Base-by-base conservation (phyloP, 2,888 invertebrate species). In the Mythimna loreyi region DNA sequence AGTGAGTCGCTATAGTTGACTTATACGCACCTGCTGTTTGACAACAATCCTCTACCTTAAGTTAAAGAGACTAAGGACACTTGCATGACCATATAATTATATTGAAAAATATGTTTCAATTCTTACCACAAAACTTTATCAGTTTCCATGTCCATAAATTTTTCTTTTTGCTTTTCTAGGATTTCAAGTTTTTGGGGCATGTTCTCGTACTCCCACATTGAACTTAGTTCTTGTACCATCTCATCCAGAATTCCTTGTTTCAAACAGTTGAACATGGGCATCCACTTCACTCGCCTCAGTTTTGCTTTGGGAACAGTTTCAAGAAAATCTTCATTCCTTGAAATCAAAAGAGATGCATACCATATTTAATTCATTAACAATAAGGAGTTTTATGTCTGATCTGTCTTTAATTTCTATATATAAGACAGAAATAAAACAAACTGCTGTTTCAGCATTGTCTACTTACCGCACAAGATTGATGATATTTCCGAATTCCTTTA, bases 191-290 rank as follows among this genome's bases (percentile, higher is more conserved):
- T 96, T 50, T 90, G 86, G 19, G 90, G 87, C 91, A 96, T 94
- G 70, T 93, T 91, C 82, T 96, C 96, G 79, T 92, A 92, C 70
- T 92, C 88, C 96, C 96, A 96, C 94, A 96, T 93, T 4, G 90
- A 85, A 78, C 87, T 91, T 55, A 95, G 78, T 82, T 96, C 95
- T 72, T 94, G 92, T 9, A 94, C 87, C 92, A 96, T 93, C 78
- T 93, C 94, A 75, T 92, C 91, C 13, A 92, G 86, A 57, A 96
- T 92, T 4, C 90, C 88, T 86, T 94, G 92, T 83, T 95, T 95
- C 64, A 96, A 83, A 73, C 90, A 93, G 73, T 94, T 91, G 70
- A 95, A 94, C 90, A 95, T 92, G 23, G 92, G 94, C 21, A 92
- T 88, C 96, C 96, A 96, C 89, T 95, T 94, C 0, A 96, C 91